Evolutionary conservation across 2,888 invertebrate genomes (phyloP).

Genomic region (Halocaridina rubra): DNA sequence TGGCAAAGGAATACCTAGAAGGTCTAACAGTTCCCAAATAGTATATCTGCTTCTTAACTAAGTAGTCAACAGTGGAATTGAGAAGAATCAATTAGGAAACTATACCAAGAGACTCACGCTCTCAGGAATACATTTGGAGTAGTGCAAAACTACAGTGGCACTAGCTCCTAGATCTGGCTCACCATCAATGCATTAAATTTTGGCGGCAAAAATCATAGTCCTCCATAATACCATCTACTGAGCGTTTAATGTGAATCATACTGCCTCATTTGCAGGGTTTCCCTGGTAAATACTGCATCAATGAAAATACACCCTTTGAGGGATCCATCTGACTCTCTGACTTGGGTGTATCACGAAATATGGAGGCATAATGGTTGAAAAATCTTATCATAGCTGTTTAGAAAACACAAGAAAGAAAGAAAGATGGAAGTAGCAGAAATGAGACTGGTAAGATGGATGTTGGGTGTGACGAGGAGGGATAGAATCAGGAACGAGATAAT

Average conservation of each 20-base stretch:
- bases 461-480: too few species aligned
- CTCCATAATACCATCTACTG: slow-evolving; percentile 1
- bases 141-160: too few species aligned
- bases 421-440: too few species aligned
- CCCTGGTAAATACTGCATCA: slow-evolving; percentile 66
- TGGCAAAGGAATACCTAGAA: too few species aligned
- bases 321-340: slow-evolving; percentile 68
- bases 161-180: slow-evolving; percentile 12
- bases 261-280: slow-evolving; percentile 65
- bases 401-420: too few species aligned
- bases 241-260: slow-evolving; percentile 21
- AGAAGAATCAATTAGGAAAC: slow-evolving; percentile 26
- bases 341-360: slow-evolving; percentile 70
- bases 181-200: background rate
- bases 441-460: too few species aligned
- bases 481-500: too few species aligned
- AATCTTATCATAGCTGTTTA: slow-evolving; percentile 58
- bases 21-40: too few species aligned
- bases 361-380: slow-evolving; percentile 63
- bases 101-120: slow-evolving; percentile 14
- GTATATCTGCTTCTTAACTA: slow-evolving; percentile 25
- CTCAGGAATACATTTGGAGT: slow-evolving; percentile 3
- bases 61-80: slow-evolving; percentile 6
- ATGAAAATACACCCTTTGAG: slow-evolving; percentile 65
- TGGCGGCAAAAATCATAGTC: slow-evolving; percentile 7